Conservation (phyloP, 2,797 vertebrate genomes). For the Meda fulgida region DNA sequence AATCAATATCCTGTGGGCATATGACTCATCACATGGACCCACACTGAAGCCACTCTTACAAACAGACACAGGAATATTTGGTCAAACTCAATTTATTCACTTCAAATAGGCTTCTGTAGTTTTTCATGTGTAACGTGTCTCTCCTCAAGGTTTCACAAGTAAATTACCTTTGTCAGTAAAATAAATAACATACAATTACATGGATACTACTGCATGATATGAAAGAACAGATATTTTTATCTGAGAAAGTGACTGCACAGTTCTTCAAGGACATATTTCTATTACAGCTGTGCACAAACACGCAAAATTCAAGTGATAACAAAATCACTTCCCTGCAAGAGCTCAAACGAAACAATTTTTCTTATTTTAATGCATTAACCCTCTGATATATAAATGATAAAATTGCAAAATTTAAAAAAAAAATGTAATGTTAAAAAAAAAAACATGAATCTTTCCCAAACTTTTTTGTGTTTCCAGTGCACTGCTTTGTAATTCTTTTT, state of each 20-base stretch:
- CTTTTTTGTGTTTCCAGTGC: background rate
- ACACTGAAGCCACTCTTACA: background rate
- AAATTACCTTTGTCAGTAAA: background rate
- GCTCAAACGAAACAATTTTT: background rate
- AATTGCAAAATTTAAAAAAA: no score
- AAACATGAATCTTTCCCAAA: no score
- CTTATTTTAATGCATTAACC: no score
- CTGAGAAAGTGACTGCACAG: background rate
- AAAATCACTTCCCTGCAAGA: background rate
- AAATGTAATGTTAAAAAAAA: no score
- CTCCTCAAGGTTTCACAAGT: background rate
- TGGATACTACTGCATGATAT: conserved; percentile 9
- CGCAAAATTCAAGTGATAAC: background rate
- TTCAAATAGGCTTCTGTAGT: no score
- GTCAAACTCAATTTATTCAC: background rate
- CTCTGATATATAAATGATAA: no score
- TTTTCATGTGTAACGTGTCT: background rate
- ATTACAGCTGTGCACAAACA: background rate
- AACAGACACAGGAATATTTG: conserved; percentile 6
- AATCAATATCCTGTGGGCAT: conserved; percentile 26
- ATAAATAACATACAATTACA: background rate
- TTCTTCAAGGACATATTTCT: conserved; percentile 21
- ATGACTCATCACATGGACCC: background rate
- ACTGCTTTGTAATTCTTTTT: background rate
- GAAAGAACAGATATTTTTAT: background rate